Base-by-base conservation (phyloP, 2,113 vertebrate species). In the Lasiurus borealis region DNA sequence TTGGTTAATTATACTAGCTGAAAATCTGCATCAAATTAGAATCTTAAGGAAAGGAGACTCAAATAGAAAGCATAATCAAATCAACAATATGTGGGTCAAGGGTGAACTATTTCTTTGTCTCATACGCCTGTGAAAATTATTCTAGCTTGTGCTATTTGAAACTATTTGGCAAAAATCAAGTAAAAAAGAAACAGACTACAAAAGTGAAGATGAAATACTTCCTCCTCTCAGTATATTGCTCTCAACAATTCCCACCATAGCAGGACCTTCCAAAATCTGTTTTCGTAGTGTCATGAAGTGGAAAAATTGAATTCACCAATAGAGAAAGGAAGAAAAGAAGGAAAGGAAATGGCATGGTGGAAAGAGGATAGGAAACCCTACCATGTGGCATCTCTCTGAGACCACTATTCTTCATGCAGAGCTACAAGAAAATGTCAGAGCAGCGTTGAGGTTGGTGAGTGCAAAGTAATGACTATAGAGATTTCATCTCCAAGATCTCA, bases 141-240 rank as follows among this genome's bases (percentile, higher is more conserved):
- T 75, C 66, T 34, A 76, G 57, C 27, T 62, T 59, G 40, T 57
- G 40, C 6, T 69, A 46, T n/a, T 86, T 62, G n/a, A 90, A 86
- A 23, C 16, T 81, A 12, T 57, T 93, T 77, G 86, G 57, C 52
- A 76, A 93, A 93, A 82, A 82, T 54, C 34, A 72, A 76, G 52
- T 66, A 81, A 80, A 72, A 64, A 23, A 69, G 54, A 82, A 83
- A 66, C 5, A 64, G 75, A 72, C 44, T 77, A 71, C n/a, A 48
- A 64, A 90, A 64, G 40, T 46, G 76, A 82, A 95, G 75, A 90
- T 72, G 52, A 95, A 95, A 48, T 87, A 72, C 14, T 68, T 54
- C 34, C 3, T 64, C 59, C 59, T 68, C 52, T 29, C 69, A 31
- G 57, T 50, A 81, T 46, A 31, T 46, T 27, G 25, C 57, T 62